Evolutionary conservation across 2,888 invertebrate species (phyloP).

Genomic region (Metacarcinus magister): DNA sequence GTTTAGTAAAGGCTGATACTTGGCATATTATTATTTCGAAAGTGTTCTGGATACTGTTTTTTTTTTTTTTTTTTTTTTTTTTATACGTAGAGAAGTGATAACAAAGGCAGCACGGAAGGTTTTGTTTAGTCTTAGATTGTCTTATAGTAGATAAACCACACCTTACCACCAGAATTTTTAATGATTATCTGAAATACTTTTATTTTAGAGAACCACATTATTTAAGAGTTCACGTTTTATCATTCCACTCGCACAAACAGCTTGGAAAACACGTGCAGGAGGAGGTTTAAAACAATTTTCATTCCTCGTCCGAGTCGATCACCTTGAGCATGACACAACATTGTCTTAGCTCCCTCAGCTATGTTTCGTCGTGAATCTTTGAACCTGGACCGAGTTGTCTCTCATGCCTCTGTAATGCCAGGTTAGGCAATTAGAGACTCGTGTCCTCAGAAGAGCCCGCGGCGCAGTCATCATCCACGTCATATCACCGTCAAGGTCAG

Average conservation of each 20-base stretch:
- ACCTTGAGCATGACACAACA: not conserved
- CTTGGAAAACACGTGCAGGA: not conserved
- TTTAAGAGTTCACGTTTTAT: not conserved
- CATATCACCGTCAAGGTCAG: slow-evolving; percentile 52
- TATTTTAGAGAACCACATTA: not conserved
- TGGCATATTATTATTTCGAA: not conserved
- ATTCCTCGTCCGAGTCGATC: not conserved
- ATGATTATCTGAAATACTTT: not conserved
- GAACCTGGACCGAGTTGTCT: not conserved
- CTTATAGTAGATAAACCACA: too few species aligned
- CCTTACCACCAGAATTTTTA: not conserved
- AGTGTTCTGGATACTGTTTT: not conserved
- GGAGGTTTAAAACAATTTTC: not conserved
- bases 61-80: not conserved
- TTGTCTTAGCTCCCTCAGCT: not conserved
- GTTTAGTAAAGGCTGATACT: not conserved
- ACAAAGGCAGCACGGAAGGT: not conserved
- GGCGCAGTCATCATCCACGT: slow-evolving; percentile 9
- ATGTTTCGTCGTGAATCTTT: not conserved
- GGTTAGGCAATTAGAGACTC: slow-evolving; percentile 52
- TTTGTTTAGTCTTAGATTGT: not conserved
- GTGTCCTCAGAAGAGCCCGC: slow-evolving; percentile 42
- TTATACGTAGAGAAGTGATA: not conserved
- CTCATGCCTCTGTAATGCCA: not conserved
- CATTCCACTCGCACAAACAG: not conserved